Base-by-base conservation (phyloP, 2,113 vertebrate genomes). In the Panthera leo region DNA sequence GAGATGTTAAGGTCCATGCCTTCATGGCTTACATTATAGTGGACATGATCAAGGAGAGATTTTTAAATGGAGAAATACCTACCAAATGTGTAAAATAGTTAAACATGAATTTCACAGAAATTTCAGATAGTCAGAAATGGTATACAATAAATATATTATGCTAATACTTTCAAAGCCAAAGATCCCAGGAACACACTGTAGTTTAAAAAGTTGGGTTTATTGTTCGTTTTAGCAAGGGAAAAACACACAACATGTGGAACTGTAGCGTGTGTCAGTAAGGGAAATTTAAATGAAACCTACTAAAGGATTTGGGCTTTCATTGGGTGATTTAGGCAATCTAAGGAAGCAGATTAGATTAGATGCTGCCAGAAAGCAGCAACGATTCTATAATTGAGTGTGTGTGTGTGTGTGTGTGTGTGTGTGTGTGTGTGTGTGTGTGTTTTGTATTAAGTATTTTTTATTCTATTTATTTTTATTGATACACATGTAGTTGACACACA, bases 31-130 rank as follows among this genome's bases (percentile, higher is more conserved):
- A 80, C 34, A 70, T 51, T 73, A 39, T 19, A 48, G 14, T 55
- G 79, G 29, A 87, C 25, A 3, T 14, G 6, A 0, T 55, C 31
- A 11, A n/a, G 21, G 3, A 4, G 12, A 89, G 55, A 8, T 67
- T 67, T 1, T 48, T 25, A 61, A 95, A 71, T 75, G 15, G 23
- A 80, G 18, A 42, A n/a, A 85, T 34, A 83, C 2, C 15, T 70
- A 91, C 48, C 80, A 91, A 93, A 39, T 79, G 12, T 78, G 29
- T 91, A 85, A 51, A n/a, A 18, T 85, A 65, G 18, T 87, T 48
- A 78, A 95, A 89, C 85, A 94, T 70, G 10, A 39, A 58, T 61
- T 89, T 67, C 48, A 94, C 71, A 82, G 58, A 36, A 65, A 95
- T 68, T 71, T 86, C 63, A 96, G 16, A 27, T 75, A 80, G n/a